A percentile compares a stretch with the other conserved stretches of the same genome.
phyloP scores from a whole-genome alignment of 2,797 vertebrate genomes.

The Anableps anableps region DNA sequence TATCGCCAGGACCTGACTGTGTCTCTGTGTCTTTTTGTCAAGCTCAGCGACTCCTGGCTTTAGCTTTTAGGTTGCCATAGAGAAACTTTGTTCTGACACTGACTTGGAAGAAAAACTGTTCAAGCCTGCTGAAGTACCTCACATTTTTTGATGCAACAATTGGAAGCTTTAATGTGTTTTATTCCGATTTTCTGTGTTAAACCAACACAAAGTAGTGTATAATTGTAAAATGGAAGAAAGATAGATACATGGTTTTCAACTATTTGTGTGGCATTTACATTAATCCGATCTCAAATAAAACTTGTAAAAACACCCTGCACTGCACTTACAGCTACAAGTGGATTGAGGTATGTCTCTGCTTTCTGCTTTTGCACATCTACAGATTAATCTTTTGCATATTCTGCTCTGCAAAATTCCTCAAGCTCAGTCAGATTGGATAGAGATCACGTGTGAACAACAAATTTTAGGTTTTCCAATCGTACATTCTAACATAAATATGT shows the following conservation, averaged over 20 bases:
- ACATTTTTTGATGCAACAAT: not conserved
- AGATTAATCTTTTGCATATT: no score
- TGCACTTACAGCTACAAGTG: no score
- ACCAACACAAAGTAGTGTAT: not conserved
- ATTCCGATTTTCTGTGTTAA: not conserved
- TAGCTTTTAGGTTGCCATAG: not conserved
- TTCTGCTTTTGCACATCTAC: no score
- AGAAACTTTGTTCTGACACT: not conserved
- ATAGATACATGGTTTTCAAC: not conserved
- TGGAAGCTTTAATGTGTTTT: not conserved
- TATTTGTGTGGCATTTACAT: not conserved
- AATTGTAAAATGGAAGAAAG: not conserved
- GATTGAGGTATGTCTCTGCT: no score
- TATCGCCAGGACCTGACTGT: not conserved
- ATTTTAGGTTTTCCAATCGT: no score
- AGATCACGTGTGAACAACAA: no score
- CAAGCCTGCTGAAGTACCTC: not conserved
- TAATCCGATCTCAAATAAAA: not conserved
- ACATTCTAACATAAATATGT: no score
- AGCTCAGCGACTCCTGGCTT: conserved; percentile 5
- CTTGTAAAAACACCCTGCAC: no score
- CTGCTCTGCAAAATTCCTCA: no score
- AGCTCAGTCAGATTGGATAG: no score
- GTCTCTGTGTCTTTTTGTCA: not conserved
- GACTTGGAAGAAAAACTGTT: not conserved